Evolutionary conservation across 2,888 invertebrate species (phyloP).

Genomic region (Macaria notata): DNA sequence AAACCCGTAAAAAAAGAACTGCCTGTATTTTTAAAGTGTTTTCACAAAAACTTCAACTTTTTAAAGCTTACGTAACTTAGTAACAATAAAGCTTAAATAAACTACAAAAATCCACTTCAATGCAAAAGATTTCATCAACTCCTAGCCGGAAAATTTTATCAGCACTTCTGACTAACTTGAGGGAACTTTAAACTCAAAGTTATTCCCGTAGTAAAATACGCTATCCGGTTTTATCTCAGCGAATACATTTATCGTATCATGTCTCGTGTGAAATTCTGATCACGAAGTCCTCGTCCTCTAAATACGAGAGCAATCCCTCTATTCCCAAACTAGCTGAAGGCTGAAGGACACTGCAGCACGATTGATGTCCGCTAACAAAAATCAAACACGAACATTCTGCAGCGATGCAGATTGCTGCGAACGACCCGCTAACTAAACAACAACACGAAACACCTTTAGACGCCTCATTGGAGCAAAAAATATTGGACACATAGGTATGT

Average conservation of each 20-base stretch:
- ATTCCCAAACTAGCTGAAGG: constrained; percentile 17
- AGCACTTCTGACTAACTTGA: not conserved
- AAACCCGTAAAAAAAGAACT: too few relatives aligned
- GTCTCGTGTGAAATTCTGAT: constrained; percentile 6
- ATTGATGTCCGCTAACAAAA: constrained; percentile 33
- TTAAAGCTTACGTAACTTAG: too few relatives aligned
- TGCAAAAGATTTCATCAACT: not conserved
- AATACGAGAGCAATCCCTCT: constrained; percentile 19
- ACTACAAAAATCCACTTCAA: too few relatives aligned
- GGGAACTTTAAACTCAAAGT: not conserved
- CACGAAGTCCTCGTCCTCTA: constrained; percentile 10
- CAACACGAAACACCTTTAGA: too few relatives aligned
- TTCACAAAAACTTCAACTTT: too few relatives aligned
- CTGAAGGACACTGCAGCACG: constrained; percentile 22
- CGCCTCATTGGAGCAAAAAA: too few relatives aligned
- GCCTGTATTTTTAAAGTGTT: too few relatives aligned
- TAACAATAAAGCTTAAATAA: too few relatives aligned
- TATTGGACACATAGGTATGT: too few relatives aligned
- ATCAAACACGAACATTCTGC: constrained; percentile 26
- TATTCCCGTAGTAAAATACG: constrained; percentile 1
- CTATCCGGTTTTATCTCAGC: constrained; percentile 8
- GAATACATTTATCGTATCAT: constrained; percentile 7
- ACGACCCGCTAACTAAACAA: constrained; percentile 10
- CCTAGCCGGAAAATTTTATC: not conserved
- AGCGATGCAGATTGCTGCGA: constrained; percentile 18